Percentiles rank a stretch among this genome's conserved stretches.
Conservation (phyloP, 1,140 invertebrate species). For the Panulirus ornatus region DNA sequence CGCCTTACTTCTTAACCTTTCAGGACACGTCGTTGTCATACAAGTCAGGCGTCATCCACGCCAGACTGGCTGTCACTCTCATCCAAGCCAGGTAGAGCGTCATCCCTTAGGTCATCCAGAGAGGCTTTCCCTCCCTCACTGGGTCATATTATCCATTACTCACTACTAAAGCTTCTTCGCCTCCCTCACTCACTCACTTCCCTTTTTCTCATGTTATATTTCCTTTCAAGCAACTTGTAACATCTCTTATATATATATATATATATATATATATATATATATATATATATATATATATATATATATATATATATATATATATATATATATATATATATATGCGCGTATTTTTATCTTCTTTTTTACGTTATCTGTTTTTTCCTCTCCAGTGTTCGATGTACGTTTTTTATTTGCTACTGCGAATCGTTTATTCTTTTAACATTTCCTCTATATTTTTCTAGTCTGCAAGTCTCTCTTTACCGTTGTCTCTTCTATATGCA, state of each 20-base stretch:
- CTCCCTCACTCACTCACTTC: neutral
- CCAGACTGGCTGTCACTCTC: no score
- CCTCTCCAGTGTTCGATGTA: neutral
- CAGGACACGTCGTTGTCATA: no score
- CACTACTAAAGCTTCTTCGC: neutral
- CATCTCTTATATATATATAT: neutral
- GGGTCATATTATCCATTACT: neutral
- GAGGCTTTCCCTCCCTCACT: neutral
- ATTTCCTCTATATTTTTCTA: neutral
- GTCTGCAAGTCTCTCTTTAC: neutral
- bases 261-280: no score
- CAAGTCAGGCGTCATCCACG: no score
- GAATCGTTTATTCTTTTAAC: neutral
- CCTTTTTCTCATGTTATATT: neutral
- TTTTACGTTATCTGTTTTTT: neutral
- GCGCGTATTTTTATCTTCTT: no score
- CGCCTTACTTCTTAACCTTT: no score
- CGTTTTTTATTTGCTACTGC: neutral
- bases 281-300: no score
- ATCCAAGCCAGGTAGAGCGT: no score
- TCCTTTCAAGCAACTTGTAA: no score
- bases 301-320: no score
- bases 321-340: no score
- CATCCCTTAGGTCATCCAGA: neutral
- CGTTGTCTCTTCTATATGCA: neutral